phyloP scores from a whole-genome alignment of 2,113 vertebrate genomes.

The Hydrolagus affinis region DNA sequence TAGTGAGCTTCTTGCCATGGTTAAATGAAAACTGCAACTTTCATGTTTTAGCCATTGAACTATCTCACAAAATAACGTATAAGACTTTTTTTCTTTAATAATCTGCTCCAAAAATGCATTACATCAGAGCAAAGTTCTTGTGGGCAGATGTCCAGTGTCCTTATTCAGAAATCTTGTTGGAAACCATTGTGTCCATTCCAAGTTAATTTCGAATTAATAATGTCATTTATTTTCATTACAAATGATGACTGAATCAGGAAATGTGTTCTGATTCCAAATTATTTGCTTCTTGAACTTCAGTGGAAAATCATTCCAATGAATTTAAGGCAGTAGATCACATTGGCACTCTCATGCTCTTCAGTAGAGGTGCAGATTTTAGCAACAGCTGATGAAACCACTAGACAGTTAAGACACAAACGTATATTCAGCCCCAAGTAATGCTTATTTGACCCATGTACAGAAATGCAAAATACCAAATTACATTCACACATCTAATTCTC shows the following conservation, averaged over 20 bases:
- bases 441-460: not conserved
- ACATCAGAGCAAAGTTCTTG: too few relatives aligned
- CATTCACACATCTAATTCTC: not conserved
- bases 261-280: too few relatives aligned
- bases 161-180: too few relatives aligned
- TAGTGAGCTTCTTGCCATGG: not conserved
- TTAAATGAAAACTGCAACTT: not conserved
- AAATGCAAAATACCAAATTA: not conserved
- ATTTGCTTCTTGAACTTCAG: not conserved
- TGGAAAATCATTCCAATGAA: conserved; percentile 36
- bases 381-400: not conserved
- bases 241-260: too few relatives aligned
- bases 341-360: too few relatives aligned
- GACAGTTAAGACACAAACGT: not conserved
- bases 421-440: not conserved
- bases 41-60: not conserved
- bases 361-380: not conserved
- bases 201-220: too few relatives aligned
- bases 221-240: too few relatives aligned
- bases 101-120: too few relatives aligned
- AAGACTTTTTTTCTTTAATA: too few relatives aligned
- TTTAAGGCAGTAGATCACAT: conserved; percentile 42
- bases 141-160: too few relatives aligned
- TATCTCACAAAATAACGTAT: too few relatives aligned
- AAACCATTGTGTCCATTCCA: too few relatives aligned